phyloP scores from a whole-genome alignment of 2,888 invertebrate genomes.

The Phasia obesa region DNA sequence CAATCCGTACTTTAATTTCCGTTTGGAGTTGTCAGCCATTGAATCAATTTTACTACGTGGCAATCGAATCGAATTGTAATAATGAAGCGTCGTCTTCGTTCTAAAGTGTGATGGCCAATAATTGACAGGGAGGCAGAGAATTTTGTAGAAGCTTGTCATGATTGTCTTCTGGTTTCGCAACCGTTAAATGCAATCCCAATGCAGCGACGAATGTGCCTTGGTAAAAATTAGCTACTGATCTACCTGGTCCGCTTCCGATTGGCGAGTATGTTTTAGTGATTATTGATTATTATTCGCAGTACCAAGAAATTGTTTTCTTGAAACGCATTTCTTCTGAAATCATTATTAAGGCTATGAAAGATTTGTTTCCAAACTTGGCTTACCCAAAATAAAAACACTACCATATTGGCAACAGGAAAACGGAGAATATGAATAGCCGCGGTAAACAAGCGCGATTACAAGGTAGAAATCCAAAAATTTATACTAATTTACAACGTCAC shows the following conservation, averaged over 20 bases:
- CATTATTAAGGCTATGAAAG: slow-evolving; percentile 57
- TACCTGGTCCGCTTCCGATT: no score
- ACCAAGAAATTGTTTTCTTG: slow-evolving; percentile 50
- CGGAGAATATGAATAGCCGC: slow-evolving; percentile 58
- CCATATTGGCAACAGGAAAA: slow-evolving; percentile 65
- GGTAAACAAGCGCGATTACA: slow-evolving; percentile 43
- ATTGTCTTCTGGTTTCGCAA: slow-evolving; percentile 59
- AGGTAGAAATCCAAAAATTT: slow-evolving; percentile 49
- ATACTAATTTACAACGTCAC: slow-evolving; percentile 61
- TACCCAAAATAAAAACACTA: slow-evolving; percentile 65
- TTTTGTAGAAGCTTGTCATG: slow-evolving; percentile 53
- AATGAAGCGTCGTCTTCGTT: slow-evolving; percentile 53
- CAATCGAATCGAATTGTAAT: slow-evolving; percentile 52
- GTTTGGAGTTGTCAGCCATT: slow-evolving; percentile 47
- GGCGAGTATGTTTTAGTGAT: slow-evolving; percentile 59
- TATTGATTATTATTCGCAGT: slow-evolving; percentile 65
- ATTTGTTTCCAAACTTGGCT: slow-evolving; percentile 63
- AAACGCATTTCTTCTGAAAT: slow-evolving; percentile 53
- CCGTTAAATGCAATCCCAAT: slow-evolving; percentile 48
- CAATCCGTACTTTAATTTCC: slow-evolving; percentile 53
- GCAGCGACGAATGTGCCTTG: no score
- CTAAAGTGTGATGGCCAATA: slow-evolving; percentile 60
- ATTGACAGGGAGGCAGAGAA: slow-evolving; percentile 44
- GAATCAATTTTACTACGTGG: slow-evolving; percentile 56
- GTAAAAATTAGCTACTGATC: no score